Evolutionary conservation across 2,797 vertebrate species (phyloP), one percentile per base, ranked within the genome.

Genomic region (Pangasius sanitwongsei): DNA sequence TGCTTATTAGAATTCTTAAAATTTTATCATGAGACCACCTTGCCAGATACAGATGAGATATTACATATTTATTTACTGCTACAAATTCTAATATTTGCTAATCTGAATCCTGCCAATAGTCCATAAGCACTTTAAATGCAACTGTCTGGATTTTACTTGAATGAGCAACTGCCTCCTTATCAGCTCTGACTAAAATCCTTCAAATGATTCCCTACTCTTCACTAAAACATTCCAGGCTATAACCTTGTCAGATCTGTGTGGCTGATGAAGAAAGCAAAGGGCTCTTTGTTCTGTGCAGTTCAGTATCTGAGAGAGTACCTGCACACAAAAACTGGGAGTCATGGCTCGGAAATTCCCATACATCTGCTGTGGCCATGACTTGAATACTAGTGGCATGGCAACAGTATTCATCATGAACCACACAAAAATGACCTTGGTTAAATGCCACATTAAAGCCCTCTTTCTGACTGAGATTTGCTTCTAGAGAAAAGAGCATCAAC

Each of bases 201-300:
- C 37, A 63, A 61, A 83, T 83, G 25, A 63, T 67, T 31, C 5
- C 57, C 20, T 65, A 88, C 18, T 28, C 18, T 78, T 31, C 37
- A 77, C 25, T 67, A 18, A 89, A 88, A 61, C 84, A 69, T 41
- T 88, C 31, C 72, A 80, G 69, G 15, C 13, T 69, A 13, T 23
- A 18, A 50, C 83, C 57, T 77, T 81, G 31, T 90, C 18, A n/a
- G 85, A 25, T 41, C n/a, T 41, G 18, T 67, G 67, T 37, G 15
- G 70, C 81, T 67, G 23, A 53, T 59, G 74, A 34, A 15, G 53
- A 89, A 90, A 78, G 85, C 85, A 89, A 91, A 89, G 28, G 81
- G n/a, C 31, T 72, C 87, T 91, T 92, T 91, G 91, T 91, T 87
- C 83, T 81, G 41, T 20, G 41, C 70, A 65, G 59, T 48, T 41